Evolutionary conservation across 2,888 invertebrate genomes (phyloP).

Genomic region (Troglohyphantes excavatus): DNA sequence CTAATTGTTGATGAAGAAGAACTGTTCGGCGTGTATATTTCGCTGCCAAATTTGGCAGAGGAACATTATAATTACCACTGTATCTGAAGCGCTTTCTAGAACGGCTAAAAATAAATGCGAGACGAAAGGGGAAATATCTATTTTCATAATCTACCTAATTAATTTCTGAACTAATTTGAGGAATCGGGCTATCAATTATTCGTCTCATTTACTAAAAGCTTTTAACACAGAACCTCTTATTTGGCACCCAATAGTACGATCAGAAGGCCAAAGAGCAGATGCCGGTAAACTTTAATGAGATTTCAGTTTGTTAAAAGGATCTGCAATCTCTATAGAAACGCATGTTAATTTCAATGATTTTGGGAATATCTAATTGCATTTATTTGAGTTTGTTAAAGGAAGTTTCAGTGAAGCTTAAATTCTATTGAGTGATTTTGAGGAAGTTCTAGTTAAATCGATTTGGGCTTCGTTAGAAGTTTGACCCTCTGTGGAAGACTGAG

Average conservation of each 20-base stretch:
- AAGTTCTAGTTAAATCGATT: too few species aligned
- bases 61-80: background rate
- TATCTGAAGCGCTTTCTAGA: background rate
- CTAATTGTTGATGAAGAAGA: too few species aligned
- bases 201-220: conserved; percentile 37
- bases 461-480: too few species aligned
- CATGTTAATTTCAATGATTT: background rate
- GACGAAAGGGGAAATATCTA: conserved; percentile 31
- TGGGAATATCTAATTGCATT: background rate
- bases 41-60: background rate
- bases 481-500: too few species aligned
- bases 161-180: conserved; percentile 27
- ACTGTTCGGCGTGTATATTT: too few species aligned
- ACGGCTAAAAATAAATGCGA: background rate
- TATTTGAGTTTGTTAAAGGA: background rate
- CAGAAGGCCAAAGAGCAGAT: conserved; percentile 16
- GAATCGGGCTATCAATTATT: conserved; percentile 7
- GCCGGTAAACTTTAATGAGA: conserved; percentile 5
- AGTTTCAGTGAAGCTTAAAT: background rate
- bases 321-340: background rate
- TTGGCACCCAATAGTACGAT: background rate
- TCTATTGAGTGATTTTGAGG: background rate
- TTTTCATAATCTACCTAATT: conserved; percentile 56
- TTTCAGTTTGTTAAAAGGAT: background rate
- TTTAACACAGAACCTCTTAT: background rate